Base-by-base conservation (phyloP, 1,140 invertebrate species). In the Stenopsyche tienmushanensis region DNA sequence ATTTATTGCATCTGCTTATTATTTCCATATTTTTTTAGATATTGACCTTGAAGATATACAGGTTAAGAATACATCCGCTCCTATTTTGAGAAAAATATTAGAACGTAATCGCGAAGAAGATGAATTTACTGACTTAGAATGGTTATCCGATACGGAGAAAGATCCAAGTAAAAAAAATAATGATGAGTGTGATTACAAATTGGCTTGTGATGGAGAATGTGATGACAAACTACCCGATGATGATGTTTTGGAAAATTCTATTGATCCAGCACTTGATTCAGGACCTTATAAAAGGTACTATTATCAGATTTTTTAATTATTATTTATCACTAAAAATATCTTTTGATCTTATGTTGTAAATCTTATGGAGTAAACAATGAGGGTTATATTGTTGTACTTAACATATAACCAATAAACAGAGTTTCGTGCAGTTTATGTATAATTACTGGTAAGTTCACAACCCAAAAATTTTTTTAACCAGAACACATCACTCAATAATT, bases 111-210 rank as follows among this genome's bases (percentile, higher is more conserved):
- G 23, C 24, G n/a, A 54, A 42, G 50, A 62, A 10, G 68, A 70
- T 9, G 60, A 60, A 5, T 70, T 45, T 41, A 70, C 68, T 5
- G 50, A 70, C 25, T 44, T 64, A 13, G 68, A 70, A 60, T 70
- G 68, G 68, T 17, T 70, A 23, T 42, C 57, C 3, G 68, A 70
- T 10, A 24, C 53, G n/a, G 64, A 64, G n/a, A 34, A 45, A 58
- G 54, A 59, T 9, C 10, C 26, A n/a, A n/a, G n/a, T n/a, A n/a
- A n/a, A n/a, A 42, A 25, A 60, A 45, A 13, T 5, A 39, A 57
- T 34, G n/a, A 10, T 21, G 44, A 9, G 10, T 47, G 44, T 20
- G 17, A 20, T 47, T 47, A 5, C 10, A 47, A 5, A 34, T 7
- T 34, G 13, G 13, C 13, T 7, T 5, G 17, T 45, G 42, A 23